phyloP scores from a whole-genome alignment of 1,140 invertebrate species.

The Telenomus remus region DNA sequence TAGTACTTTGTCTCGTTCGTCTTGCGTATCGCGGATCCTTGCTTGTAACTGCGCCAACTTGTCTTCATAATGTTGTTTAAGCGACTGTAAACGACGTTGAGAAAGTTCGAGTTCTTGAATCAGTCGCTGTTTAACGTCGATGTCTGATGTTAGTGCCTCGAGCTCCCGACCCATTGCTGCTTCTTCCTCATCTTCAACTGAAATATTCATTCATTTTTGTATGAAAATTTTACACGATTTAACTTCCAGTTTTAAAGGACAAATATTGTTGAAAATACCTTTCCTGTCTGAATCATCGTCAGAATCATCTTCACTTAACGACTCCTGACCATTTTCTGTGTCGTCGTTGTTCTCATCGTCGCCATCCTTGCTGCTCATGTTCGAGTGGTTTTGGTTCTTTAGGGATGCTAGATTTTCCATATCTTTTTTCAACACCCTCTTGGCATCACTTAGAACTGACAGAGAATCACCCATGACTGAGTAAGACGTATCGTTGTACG shows the following conservation, averaged over 20 bases:
- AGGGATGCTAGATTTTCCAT: slow-evolving; percentile 71
- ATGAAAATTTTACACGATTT: too few relatives aligned
- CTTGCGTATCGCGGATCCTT: slow-evolving; percentile 91
- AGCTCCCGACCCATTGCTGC: slow-evolving; percentile 81
- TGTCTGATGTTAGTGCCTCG: slow-evolving; percentile 90
- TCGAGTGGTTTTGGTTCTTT: slow-evolving; percentile 67
- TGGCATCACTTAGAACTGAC: slow-evolving; percentile 80
- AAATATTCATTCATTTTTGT: slow-evolving; percentile 11
- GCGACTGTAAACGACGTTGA: slow-evolving; percentile 86
- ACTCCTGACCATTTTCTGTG: slow-evolving; percentile 76
- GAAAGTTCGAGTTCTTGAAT: slow-evolving; percentile 95
- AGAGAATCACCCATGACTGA: slow-evolving; percentile 68
- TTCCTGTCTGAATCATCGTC: slow-evolving; percentile 78
- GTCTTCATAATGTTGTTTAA: slow-evolving; percentile 95
- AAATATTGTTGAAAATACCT: slow-evolving; percentile 43
- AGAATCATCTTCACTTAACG: slow-evolving; percentile 78
- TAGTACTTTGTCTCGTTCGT: slow-evolving; percentile 95
- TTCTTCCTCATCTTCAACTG: slow-evolving; percentile 74
- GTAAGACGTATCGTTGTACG: slow-evolving; percentile 67
- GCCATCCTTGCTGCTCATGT: slow-evolving; percentile 63
- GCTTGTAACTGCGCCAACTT: slow-evolving; percentile 92
- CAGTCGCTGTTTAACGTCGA: slow-evolving; percentile 92
- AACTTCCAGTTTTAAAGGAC: too few relatives aligned
- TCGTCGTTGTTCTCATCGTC: slow-evolving; percentile 71
- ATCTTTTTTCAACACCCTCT: slow-evolving; percentile 80